phyloP scores from a whole-genome alignment of 2,888 invertebrate species.

The Crossocerus cetratus region DNA sequence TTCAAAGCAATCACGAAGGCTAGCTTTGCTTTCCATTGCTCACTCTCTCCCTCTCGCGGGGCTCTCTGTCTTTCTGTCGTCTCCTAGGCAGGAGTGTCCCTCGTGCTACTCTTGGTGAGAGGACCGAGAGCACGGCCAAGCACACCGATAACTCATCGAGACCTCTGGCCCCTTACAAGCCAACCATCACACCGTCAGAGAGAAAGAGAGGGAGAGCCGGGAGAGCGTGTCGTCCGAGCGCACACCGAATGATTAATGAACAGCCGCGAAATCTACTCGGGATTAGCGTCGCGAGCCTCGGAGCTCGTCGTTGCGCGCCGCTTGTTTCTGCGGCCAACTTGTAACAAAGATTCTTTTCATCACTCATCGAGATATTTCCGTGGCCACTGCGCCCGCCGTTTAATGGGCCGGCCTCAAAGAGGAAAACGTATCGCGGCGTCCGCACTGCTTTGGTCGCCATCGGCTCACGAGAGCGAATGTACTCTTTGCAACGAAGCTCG shows the following conservation, averaged over 20 bases:
- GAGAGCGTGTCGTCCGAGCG: conserved; percentile 15
- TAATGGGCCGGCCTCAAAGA: conserved; percentile 38
- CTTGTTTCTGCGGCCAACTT: conserved; percentile 49
- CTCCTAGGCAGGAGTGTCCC: conserved; percentile 20
- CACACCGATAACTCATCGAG: conserved; percentile 55
- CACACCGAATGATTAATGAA: conserved; percentile 53
- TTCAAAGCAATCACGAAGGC: conserved; percentile 49
- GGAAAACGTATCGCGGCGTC: conserved; percentile 20
- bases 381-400: conserved; percentile 11
- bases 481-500: too few species aligned
- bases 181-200: conserved; percentile 38
- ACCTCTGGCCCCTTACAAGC: conserved; percentile 53
- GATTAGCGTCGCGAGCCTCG: conserved; percentile 50
- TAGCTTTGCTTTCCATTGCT: conserved; percentile 1
- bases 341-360: conserved; percentile 55
- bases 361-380: conserved; percentile 51
- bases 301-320: neutral
- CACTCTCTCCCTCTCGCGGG: too few species aligned
- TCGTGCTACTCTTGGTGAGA: conserved; percentile 27
- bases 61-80: too few species aligned
- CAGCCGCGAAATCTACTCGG: conserved; percentile 51
- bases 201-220: conserved; percentile 24
- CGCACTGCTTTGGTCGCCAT: conserved; percentile 25
- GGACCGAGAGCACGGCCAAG: conserved; percentile 18
- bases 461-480: conserved; percentile 11